phyloP scores from a whole-genome alignment of 2,888 invertebrate genomes.

The Poecilus cupreus region DNA sequence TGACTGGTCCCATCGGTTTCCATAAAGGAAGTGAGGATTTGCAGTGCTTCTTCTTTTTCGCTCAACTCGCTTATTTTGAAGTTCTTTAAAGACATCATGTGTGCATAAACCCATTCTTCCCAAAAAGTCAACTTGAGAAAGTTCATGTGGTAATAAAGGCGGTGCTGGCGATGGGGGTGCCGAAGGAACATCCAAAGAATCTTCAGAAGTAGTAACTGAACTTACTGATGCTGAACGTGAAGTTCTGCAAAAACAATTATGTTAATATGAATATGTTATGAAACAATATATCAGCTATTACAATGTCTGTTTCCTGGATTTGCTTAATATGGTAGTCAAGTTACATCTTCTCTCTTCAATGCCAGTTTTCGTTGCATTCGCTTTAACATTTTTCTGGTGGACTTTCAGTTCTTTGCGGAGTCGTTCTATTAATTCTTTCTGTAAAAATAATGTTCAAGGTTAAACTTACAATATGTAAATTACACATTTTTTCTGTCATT shows the following conservation, averaged over 20 bases:
- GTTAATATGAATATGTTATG: not conserved
- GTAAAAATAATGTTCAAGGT: constrained; percentile 56
- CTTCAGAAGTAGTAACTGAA: constrained; percentile 69
- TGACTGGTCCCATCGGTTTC: constrained; percentile 65
- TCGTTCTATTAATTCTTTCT: constrained; percentile 69
- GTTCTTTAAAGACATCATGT: constrained; percentile 72
- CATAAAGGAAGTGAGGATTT: constrained; percentile 76
- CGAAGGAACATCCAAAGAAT: constrained; percentile 67
- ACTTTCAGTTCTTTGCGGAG: constrained; percentile 69
- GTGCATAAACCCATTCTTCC: constrained; percentile 73
- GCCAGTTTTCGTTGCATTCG: constrained; percentile 67
- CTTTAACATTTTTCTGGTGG: constrained; percentile 68
- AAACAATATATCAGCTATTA: constrained; percentile 42
- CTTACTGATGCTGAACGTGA: constrained; percentile 67
- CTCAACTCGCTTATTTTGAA: constrained; percentile 75
- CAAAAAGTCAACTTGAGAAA: constrained; percentile 72
- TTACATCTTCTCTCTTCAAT: constrained; percentile 69
- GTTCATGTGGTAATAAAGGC: constrained; percentile 69
- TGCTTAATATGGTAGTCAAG: constrained; percentile 68
- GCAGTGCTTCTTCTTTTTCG: constrained; percentile 75
- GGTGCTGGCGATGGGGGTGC: constrained; percentile 66
- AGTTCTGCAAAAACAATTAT: constrained; percentile 62
- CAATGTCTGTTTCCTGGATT: constrained; percentile 69
- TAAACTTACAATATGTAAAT: not conserved
- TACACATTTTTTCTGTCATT: not conserved